phyloP scores from a whole-genome alignment of 2,797 vertebrate species.

The Delichon dasypus region DNA sequence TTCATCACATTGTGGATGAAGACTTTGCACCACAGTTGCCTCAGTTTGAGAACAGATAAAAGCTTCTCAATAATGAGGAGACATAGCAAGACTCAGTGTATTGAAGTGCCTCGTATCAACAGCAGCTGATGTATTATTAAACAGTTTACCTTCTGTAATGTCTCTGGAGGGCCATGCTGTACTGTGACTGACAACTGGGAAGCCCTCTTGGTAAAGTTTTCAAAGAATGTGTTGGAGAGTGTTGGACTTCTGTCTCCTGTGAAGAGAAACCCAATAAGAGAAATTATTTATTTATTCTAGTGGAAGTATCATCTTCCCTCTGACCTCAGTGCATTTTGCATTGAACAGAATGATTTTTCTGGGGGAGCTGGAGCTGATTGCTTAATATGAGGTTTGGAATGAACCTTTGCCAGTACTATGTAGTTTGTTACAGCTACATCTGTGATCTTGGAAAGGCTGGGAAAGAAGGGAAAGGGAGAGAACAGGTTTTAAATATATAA shows the following conservation, averaged over 20 bases:
- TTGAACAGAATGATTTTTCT: background rate
- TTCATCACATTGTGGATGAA: background rate
- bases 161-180: conserved; percentile 47
- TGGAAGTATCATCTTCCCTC: background rate
- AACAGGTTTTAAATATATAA: background rate
- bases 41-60: conserved; percentile 53
- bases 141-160: conserved; percentile 46
- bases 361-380: background rate
- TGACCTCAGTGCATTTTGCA: conserved; percentile 23
- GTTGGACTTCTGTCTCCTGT: conserved; percentile 17
- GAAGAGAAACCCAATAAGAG: conserved; percentile 10
- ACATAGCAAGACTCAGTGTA: conserved; percentile 53
- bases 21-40: background rate
- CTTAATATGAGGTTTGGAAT: background rate
- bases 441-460: background rate
- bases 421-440: background rate
- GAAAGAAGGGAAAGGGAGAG: background rate
- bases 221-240: conserved; percentile 13
- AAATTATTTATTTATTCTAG: conserved; percentile 27
- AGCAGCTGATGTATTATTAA: conserved; percentile 73
- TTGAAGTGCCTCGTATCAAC: conserved; percentile 34
- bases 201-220: conserved; percentile 38
- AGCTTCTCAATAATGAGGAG: conserved; percentile 47
- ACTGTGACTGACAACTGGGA: conserved; percentile 59
- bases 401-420: background rate